Base-by-base conservation (phyloP, 1,140 invertebrate species). In the Macrosteles quadrilineatus region DNA sequence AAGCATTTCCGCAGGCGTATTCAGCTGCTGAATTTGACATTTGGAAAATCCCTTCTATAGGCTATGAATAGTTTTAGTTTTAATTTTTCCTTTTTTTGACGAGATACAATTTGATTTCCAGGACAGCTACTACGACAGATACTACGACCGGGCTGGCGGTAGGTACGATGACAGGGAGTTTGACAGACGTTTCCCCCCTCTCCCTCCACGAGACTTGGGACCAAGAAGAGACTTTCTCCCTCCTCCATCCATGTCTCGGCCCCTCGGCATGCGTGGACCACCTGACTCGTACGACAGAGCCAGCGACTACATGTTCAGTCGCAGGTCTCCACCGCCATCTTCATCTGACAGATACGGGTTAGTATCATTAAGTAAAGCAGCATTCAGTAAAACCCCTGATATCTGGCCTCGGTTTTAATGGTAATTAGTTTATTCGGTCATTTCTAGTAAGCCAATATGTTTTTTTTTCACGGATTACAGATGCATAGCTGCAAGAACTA, bases 241-340 rank as follows among this genome's bases (percentile, higher is more conserved):
- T 55, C 81, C 82, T 73, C 81, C 72, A 19, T 66, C 68, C 59
- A 43, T 70, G 12, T 59, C 80, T 25, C 79, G 79, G 59, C 78
- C 80, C 65, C 73, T 85, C 62, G 83, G 82, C 21, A 72, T 81
- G 6, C 78, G 84, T 32, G 83, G 84, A 80, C 83, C 79, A 12
- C 32, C 63, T 21, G 83, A 84, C 81, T 83, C 79, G 71, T 83
- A 83, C 71, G 81, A 82, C 69, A 80, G 84, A 70, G 90, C 81
- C 21, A 90, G 91, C 71, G 92, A 92, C 79, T 88, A 90, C 67
- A 91, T 93, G 88, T 93, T 91, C 80, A 93, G 90, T 79, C 85
- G 91, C 71, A 84, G 91, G 75, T 91, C 90, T 73, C 89, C 90
- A 71, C 90, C 91, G 57, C 79, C 82, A 59, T 78, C 82, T 62